phyloP scores from a whole-genome alignment of 2,888 invertebrate species.

The Blomia tropicalis region DNA sequence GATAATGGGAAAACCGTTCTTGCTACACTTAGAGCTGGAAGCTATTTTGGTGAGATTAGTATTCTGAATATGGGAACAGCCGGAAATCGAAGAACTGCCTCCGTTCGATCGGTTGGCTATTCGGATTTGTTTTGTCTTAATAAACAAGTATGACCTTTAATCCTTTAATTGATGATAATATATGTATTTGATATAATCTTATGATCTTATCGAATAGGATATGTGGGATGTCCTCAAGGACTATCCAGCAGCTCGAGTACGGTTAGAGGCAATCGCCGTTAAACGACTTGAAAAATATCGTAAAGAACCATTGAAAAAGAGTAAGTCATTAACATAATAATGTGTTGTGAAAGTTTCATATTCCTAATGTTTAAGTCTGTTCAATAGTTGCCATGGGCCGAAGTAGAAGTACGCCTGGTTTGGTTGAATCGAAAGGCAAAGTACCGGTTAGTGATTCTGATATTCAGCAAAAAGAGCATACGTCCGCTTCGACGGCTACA shows the following conservation, averaged over 20 bases:
- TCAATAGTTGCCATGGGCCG: slow-evolving; percentile 73
- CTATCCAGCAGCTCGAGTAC: slow-evolving; percentile 46
- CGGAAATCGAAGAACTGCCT: slow-evolving; percentile 95
- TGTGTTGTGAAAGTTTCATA: not conserved
- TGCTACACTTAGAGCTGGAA: slow-evolving; percentile 92
- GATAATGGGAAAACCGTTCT: slow-evolving; percentile 54
- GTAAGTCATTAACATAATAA: slow-evolving; percentile 40
- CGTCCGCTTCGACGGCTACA: slow-evolving; percentile 26
- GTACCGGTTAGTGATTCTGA: slow-evolving; percentile 65
- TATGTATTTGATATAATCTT: not conserved
- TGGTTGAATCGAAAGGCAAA: slow-evolving; percentile 79
- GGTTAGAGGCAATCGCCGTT: slow-evolving; percentile 89
- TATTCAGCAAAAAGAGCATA: slow-evolving; percentile 19
- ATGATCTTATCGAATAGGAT: slow-evolving; percentile 41
- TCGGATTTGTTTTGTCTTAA: slow-evolving; percentile 95
- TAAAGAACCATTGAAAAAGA: slow-evolving; percentile 78
- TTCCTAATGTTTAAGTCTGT: not conserved
- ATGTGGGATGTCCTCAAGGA: slow-evolving; percentile 97
- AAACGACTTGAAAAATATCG: slow-evolving; percentile 94
- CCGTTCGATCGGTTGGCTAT: slow-evolving; percentile 92
- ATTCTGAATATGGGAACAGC: slow-evolving; percentile 99
- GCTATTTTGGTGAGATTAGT: slow-evolving; percentile 99
- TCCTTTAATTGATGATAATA: slow-evolving; percentile 10
- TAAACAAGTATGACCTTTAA: slow-evolving; percentile 59
- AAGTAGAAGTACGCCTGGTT: slow-evolving; percentile 85